These are phyloP conservation scores for Sarcophaga carnaria DNA, from an alignment of 2,888 invertebrate genomes.

Conservation along the genomic window DNA sequence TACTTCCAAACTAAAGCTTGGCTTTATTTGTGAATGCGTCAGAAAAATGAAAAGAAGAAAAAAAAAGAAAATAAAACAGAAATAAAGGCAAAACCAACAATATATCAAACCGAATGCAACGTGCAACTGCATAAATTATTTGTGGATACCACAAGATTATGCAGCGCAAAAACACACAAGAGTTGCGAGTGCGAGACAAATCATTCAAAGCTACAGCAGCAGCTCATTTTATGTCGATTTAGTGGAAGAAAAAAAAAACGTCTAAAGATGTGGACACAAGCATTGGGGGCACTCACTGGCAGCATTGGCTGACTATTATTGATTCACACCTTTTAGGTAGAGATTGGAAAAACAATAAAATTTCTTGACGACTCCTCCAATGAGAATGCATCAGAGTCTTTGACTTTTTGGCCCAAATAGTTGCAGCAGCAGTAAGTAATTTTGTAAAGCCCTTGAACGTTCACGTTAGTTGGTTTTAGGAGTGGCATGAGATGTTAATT, in stretches of 20 bases:
- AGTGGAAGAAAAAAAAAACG: constrained; percentile 12
- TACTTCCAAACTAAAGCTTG: neutral
- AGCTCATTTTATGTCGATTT: neutral
- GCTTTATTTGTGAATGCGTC: constrained; percentile 29
- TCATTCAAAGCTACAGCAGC: constrained; percentile 12
- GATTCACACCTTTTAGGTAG: constrained; percentile 61
- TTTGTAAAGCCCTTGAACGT: constrained; percentile 53
- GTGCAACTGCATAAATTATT: constrained; percentile 62
- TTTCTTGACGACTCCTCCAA: neutral
- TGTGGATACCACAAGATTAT: constrained; percentile 3
- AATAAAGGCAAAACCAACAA: constrained; percentile 11
- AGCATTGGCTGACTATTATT: constrained; percentile 28
- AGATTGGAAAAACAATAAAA: neutral
- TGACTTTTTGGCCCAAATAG: constrained; percentile 48
- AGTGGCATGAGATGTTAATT: constrained; percentile 38
- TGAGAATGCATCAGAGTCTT: neutral
- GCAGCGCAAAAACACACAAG: neutral
- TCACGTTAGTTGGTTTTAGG: constrained; percentile 4
- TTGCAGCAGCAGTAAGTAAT: neutral
- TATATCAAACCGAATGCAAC: constrained; percentile 33
- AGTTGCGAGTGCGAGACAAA: constrained; percentile 25
- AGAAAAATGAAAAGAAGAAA: constrained; percentile 26
- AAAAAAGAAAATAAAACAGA: constrained; percentile 34
- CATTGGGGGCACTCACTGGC: neutral
- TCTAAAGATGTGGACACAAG: constrained; percentile 30